A percentile compares a stretch with the other conserved stretches of the same genome.
Conservation (phyloP, 1,140 invertebrate genomes). For the Micrasema minimum region DNA sequence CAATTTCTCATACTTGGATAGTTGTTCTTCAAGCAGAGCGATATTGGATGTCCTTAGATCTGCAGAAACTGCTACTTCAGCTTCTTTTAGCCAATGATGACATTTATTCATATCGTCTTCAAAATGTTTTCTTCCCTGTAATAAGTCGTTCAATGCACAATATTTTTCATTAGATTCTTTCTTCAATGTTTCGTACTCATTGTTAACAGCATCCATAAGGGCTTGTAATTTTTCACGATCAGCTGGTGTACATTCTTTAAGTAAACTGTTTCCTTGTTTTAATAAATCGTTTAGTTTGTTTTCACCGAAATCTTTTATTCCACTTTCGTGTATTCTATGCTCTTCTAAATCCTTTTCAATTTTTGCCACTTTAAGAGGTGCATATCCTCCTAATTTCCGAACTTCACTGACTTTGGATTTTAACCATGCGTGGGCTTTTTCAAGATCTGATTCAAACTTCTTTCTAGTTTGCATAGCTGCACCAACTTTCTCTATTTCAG, state of each 20-base stretch:
- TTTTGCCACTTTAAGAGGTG: slow-evolving; percentile 77
- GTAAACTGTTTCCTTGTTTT: slow-evolving; percentile 78
- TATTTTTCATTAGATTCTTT: slow-evolving; percentile 80
- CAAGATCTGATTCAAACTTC: slow-evolving; percentile 81
- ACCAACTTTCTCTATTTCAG: slow-evolving; percentile 77
- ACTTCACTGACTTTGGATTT: slow-evolving; percentile 80
- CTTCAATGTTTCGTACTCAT: slow-evolving; percentile 76
- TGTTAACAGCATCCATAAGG: slow-evolving; percentile 74
- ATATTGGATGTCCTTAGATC: slow-evolving; percentile 82
- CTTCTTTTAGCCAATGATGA: slow-evolving; percentile 87
- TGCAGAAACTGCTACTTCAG: slow-evolving; percentile 83
- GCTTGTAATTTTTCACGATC: slow-evolving; percentile 74
- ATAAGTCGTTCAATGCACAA: slow-evolving; percentile 75
- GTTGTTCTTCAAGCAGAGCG: slow-evolving; percentile 85
- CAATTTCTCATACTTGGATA: slow-evolving; percentile 84
- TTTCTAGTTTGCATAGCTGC: slow-evolving; percentile 75
- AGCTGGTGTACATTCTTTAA: slow-evolving; percentile 83
- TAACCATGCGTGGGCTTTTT: slow-evolving; percentile 82
- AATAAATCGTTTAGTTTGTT: slow-evolving; percentile 79
- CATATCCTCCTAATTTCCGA: slow-evolving; percentile 77
- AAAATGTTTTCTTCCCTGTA: slow-evolving; percentile 81
- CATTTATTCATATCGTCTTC: slow-evolving; percentile 84
- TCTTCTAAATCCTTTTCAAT: slow-evolving; percentile 83
- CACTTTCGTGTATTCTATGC: slow-evolving; percentile 77
- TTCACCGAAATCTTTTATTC: slow-evolving; percentile 83